Conservation (phyloP, 2,797 vertebrate species). For the Pempheris klunzingeri region DNA sequence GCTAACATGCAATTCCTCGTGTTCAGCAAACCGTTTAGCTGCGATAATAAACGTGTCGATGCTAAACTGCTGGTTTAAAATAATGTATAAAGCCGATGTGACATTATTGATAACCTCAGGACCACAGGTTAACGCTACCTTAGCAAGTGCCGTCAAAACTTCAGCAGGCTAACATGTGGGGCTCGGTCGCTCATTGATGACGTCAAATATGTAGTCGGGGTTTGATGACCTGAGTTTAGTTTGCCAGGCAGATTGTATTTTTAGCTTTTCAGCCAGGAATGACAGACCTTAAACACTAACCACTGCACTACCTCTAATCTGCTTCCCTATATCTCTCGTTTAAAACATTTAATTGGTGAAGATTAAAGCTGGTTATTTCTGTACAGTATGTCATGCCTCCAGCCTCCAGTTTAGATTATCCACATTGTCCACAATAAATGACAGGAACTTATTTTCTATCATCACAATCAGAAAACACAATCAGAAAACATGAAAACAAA, state of each 20-base stretch:
- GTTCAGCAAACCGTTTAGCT: too few species aligned
- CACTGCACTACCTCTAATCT: not conserved
- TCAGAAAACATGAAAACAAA: too few species aligned
- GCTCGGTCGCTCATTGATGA: conserved; percentile 65
- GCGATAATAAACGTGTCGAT: not conserved
- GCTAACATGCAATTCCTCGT: not conserved
- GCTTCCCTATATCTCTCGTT: not conserved
- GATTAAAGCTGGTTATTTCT: too few species aligned
- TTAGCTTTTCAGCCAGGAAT: accelerated
- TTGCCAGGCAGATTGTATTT: not conserved
- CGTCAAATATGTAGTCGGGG: too few species aligned
- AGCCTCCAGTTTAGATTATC: too few species aligned
- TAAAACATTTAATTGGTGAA: not conserved
- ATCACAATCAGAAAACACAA: too few species aligned
- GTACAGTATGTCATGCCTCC: too few species aligned
- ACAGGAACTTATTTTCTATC: too few species aligned
- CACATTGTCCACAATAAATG: too few species aligned
- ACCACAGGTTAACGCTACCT: conserved; percentile 40
- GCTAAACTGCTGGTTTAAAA: accelerated
- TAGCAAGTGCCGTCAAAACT: conserved; percentile 1
- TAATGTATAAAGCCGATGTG: accelerated
- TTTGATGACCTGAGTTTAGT: not conserved
- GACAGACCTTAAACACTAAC: not conserved
- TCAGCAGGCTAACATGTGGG: conserved; percentile 60
- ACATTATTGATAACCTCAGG: accelerated